A percentile compares a stretch with the other conserved stretches of the same genome.
These are phyloP conservation scores for Erethizon dorsatum DNA, from an alignment of 2,797 vertebrate genomes.

Conservation along the genomic window DNA sequence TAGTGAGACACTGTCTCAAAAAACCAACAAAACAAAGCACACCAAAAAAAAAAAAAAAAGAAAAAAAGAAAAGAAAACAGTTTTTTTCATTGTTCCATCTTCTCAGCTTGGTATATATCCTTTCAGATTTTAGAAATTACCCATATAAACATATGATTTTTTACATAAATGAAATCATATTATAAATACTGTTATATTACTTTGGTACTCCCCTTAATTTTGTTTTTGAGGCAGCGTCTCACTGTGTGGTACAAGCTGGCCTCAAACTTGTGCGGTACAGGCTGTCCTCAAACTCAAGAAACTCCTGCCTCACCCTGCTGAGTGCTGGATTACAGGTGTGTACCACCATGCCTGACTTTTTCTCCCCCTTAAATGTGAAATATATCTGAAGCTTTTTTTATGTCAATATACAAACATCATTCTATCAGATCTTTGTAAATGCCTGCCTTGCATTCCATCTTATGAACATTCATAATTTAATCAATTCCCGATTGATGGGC, in stretches of 20 bases:
- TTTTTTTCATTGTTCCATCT: not conserved
- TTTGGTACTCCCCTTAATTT: not conserved
- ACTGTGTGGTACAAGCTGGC: not conserved
- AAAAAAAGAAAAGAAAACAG: too few relatives aligned
- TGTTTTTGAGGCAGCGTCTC: not conserved
- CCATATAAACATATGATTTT: conserved; percentile 18
- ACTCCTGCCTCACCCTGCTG: not conserved
- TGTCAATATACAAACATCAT: conserved; percentile 40
- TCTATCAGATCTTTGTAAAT: conserved; percentile 60
- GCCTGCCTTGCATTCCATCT: conserved; percentile 22
- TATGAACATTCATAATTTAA: conserved; percentile 58
- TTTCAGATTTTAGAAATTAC: conserved; percentile 60
- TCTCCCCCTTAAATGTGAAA: conserved; percentile 38
- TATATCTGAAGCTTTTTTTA: conserved; percentile 56
- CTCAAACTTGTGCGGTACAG: not conserved
- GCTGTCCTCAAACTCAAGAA: not conserved
- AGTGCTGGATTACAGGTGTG: not conserved
- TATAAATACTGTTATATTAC: conserved; percentile 27
- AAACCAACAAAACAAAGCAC: not conserved
- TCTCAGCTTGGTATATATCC: conserved; percentile 39
- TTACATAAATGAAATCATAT: conserved; percentile 20
- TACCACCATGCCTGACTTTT: not conserved
- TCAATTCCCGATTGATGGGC: conserved; percentile 28
- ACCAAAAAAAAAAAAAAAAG: not conserved
- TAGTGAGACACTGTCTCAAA: not conserved